These are phyloP conservation scores for Sphaerodactylus townsendi DNA, from an alignment of 2,113 vertebrate genomes.

Conservation along the genomic window DNA sequence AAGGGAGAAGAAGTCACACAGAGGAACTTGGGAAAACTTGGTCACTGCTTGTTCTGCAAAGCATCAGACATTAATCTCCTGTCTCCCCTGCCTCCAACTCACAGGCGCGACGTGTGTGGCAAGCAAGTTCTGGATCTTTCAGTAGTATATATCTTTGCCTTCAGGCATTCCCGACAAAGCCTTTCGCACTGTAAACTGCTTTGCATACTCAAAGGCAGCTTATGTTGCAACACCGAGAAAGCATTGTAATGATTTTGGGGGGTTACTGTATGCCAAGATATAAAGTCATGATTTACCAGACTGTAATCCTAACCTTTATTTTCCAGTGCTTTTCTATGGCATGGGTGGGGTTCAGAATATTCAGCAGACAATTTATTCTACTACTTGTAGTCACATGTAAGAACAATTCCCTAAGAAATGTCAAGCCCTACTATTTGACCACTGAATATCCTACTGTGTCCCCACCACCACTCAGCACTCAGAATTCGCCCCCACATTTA, in stretches of 20 bases:
- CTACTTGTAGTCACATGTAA: no score
- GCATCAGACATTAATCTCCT: background rate
- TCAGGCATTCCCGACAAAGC: background rate
- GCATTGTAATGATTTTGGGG: no score
- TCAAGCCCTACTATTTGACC: background rate
- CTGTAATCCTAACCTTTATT: no score
- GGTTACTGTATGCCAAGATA: no score
- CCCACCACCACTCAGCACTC: background rate
- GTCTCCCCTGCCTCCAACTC: background rate
- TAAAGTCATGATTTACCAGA: no score
- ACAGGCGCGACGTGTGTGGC: background rate
- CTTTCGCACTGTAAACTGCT: background rate
- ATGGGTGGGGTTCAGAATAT: background rate
- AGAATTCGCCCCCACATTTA: background rate
- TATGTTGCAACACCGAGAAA: background rate
- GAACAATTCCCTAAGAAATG: background rate
- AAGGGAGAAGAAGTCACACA: background rate
- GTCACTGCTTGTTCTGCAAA: constrained; percentile 30
- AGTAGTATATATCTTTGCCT: background rate
- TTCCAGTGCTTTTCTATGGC: no score
- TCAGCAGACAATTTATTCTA: no score
- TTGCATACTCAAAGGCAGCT: background rate
- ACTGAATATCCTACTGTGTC: background rate
- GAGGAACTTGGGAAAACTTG: constrained; percentile 16
- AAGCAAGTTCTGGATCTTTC: background rate